Percentiles rank a stretch among this genome's conserved stretches.
phyloP scores from a whole-genome alignment of 2,888 invertebrate species.

The Xestia c-nigrum region DNA sequence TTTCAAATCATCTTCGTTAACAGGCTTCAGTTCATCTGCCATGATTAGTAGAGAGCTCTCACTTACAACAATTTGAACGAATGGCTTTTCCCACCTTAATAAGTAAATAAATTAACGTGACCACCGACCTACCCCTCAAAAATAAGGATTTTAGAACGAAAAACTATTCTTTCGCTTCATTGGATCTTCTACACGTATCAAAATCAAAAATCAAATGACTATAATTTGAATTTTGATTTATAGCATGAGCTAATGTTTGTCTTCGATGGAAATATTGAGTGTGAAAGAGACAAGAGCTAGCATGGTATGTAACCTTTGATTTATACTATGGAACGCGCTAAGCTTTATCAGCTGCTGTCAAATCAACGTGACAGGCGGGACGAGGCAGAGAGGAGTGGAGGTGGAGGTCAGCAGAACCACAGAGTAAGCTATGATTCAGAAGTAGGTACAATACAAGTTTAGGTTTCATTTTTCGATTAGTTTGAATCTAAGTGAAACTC shows the following conservation, averaged over 20 bases:
- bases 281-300: conserved; percentile 27
- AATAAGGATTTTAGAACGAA: conserved; percentile 46
- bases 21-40: conserved; percentile 87
- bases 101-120: conserved; percentile 10
- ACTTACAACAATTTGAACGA: conserved; percentile 15
- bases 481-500: neutral
- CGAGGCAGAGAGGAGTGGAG: neutral
- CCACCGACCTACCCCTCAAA: conserved; percentile 26
- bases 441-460: neutral
- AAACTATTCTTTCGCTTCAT: conserved; percentile 33
- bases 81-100: conserved; percentile 5
- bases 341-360: conserved; percentile 42
- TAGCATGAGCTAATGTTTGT: conserved; percentile 26
- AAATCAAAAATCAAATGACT: conserved; percentile 18
- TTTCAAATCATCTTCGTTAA: conserved; percentile 92
- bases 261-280: neutral
- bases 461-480: neutral
- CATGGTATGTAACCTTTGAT: neutral
- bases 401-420: neutral
- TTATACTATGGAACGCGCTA: conserved; percentile 26
- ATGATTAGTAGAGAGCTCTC: conserved; percentile 63
- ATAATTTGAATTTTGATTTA: neutral
- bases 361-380: conserved; percentile 25
- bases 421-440: conserved; percentile 2
- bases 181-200: conserved; percentile 51